Evolutionary conservation across 2,113 vertebrate species (phyloP), one percentile per base, ranked within the genome.

Genomic region (Triplophysa tibetana): DNA sequence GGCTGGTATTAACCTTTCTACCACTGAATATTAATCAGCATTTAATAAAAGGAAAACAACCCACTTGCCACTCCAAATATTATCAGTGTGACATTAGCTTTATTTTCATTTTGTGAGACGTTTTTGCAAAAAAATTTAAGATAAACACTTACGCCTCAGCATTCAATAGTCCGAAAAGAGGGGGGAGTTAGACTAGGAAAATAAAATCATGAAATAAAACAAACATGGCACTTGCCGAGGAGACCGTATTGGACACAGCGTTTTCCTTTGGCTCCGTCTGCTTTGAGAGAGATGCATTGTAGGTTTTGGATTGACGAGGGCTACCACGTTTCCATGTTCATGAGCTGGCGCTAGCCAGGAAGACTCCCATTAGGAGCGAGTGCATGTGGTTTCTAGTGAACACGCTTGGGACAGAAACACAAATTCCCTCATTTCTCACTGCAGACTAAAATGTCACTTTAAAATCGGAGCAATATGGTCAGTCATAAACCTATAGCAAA

Each of bases 31-130:
- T 97, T 96, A 97, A 97, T 96, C 93, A 95, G 94, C 80, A 91
- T 96, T 95, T 95, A 95, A 94, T 95, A 96, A 95, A 95, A 97
- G 91, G 93, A 96, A 96, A 96, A 96, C 94, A 96, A 91, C 91
- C 91, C 90, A 90, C 90, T 84, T 92, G 93, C 96, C 95, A 96
- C 93, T 93, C 91, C 90, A 95, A 96, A 96, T 96, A 97, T 95
- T 96, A 95, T 94, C 88, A 89, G 78, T 90, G 88, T 83, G 88
- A 92, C 88, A 86, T 87, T 90, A 85, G 85, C 89, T 89, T 86
- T 92, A 86, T 91, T 91, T 92, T 90, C 83, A 87, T 90, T 89
- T 78, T 74, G 81, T 77, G 84, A 80, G 85, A 82, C 79, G 89
- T 89, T 89, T n/a, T 88, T 86, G 84, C 43, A 58, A 79, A 88